These are phyloP conservation scores for Oncorhynchus clarkii DNA, from an alignment of 2,113 vertebrate species.

Conservation along the genomic window DNA sequence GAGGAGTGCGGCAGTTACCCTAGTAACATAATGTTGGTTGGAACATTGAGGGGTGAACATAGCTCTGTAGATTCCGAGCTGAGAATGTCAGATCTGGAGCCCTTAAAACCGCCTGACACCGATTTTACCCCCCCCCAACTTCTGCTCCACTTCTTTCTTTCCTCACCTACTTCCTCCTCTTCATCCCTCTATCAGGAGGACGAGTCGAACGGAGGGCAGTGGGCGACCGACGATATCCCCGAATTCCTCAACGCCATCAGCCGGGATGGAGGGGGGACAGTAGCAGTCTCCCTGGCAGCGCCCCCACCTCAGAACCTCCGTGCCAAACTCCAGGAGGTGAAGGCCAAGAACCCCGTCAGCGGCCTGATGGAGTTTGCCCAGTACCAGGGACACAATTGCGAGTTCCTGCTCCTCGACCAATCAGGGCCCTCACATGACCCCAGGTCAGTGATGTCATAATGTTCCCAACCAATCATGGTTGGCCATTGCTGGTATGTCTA, in stretches of 20 bases:
- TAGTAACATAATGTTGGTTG: no score
- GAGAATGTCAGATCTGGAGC: background rate
- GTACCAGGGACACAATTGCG: slow-evolving; percentile 85
- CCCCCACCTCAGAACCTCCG: slow-evolving; percentile 66
- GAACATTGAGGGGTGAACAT: no score
- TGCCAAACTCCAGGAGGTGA: slow-evolving; percentile 84
- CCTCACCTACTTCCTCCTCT: background rate
- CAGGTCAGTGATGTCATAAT: slow-evolving; percentile 70
- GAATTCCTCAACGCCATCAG: slow-evolving; percentile 84
- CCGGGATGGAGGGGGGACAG: slow-evolving; percentile 64
- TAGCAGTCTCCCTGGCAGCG: slow-evolving; percentile 71
- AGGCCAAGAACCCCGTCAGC: slow-evolving; percentile 91
- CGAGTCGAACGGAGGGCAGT: slow-evolving; percentile 69
- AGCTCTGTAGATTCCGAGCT: background rate
- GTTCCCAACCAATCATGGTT: slow-evolving; percentile 13
- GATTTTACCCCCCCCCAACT: background rate
- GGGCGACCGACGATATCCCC: slow-evolving; percentile 90
- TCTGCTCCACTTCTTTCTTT: background rate
- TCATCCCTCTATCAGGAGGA: slow-evolving; percentile 25
- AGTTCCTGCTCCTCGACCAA: slow-evolving; percentile 88
- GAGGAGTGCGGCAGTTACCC: no score
- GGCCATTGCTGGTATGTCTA: background rate
- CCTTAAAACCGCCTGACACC: background rate
- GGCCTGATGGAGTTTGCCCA: slow-evolving; percentile 94
- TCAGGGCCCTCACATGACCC: slow-evolving; percentile 93